A percentile compares a stretch with the other conserved stretches of the same genome.
Conservation (phyloP, 2,113 vertebrate genomes). For the Clarias gariepinus region DNA sequence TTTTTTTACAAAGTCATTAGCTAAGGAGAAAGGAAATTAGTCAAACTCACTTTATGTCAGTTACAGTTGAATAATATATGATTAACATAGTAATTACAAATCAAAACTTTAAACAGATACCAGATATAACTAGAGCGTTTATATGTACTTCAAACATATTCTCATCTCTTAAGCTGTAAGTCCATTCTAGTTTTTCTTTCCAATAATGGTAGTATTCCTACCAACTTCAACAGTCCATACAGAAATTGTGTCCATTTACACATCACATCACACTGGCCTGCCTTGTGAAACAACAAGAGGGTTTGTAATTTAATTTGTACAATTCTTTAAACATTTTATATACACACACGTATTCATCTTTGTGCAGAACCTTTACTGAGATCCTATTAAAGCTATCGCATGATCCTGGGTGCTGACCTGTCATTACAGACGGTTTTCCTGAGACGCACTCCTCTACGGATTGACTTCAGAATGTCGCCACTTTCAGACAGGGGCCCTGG, state of each 20-base stretch:
- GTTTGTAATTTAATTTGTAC: conserved; percentile 21
- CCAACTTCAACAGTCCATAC: conserved; percentile 30
- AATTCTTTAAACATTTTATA: conserved; percentile 1
- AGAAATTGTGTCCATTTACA: conserved; percentile 40
- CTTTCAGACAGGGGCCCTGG: conserved; percentile 67
- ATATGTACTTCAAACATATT: conserved; percentile 44
- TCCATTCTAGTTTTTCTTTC: conserved; percentile 20
- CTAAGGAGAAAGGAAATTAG: conserved; percentile 30
- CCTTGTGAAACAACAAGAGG: conserved; percentile 21
- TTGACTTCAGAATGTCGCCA: conserved; percentile 90
- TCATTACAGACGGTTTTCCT: conserved; percentile 92
- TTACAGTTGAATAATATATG: conserved; percentile 50
- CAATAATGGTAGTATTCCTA: conserved; percentile 30
- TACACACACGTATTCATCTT: conserved; percentile 17
- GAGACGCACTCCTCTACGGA: conserved; percentile 90
- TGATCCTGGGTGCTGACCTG: conserved; percentile 89
- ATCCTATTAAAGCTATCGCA: conserved; percentile 71
- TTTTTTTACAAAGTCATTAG: conserved; percentile 44
- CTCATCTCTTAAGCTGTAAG: conserved; percentile 17
- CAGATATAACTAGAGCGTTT: conserved; percentile 36
- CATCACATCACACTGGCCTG: conserved; percentile 28
- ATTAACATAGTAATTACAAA: conserved; percentile 53
- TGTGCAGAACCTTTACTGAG: conserved; percentile 26
- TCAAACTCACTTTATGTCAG: conserved; percentile 39
- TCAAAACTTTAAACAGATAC: conserved; percentile 46